Conservation (phyloP, 1,140 invertebrate genomes). For the Arctopsyche grandis region DNA sequence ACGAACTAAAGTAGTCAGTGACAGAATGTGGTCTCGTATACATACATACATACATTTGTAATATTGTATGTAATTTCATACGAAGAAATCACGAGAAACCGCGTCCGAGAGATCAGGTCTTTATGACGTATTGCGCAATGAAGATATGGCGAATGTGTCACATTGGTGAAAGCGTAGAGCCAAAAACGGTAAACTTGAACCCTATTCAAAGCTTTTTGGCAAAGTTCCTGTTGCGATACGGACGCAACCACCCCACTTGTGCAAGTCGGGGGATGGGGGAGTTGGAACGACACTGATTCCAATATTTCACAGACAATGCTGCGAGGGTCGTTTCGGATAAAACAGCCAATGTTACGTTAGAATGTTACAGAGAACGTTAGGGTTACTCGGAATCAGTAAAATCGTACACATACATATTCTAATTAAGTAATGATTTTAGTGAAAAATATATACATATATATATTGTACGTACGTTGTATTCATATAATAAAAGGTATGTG, state of each 20-base stretch:
- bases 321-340: not conserved
- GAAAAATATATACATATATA: not conserved
- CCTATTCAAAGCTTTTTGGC: slow-evolving; percentile 43
- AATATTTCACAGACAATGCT: slow-evolving; percentile 2
- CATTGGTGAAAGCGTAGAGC: slow-evolving; percentile 28
- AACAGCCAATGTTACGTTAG: not conserved
- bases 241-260: not conserved
- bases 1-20: not conserved
- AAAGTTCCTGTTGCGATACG: slow-evolving; percentile 41
- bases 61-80: not conserved
- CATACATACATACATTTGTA: not conserved
- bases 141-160: slow-evolving; percentile 7
- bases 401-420: too few species aligned
- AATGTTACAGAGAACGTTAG: not conserved
- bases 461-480: not conserved
- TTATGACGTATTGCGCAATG: slow-evolving; percentile 9
- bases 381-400: too few species aligned
- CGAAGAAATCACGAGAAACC: not conserved
- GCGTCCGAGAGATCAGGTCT: not conserved
- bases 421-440: too few species aligned
- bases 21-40: not conserved
- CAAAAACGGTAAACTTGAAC: slow-evolving; percentile 49
- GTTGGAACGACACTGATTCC: slow-evolving; percentile 7
- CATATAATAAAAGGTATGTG: not conserved
- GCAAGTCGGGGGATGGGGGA: not conserved